Conservation (phyloP, 2,888 invertebrate genomes). For the Geotrupes spiniger region DNA sequence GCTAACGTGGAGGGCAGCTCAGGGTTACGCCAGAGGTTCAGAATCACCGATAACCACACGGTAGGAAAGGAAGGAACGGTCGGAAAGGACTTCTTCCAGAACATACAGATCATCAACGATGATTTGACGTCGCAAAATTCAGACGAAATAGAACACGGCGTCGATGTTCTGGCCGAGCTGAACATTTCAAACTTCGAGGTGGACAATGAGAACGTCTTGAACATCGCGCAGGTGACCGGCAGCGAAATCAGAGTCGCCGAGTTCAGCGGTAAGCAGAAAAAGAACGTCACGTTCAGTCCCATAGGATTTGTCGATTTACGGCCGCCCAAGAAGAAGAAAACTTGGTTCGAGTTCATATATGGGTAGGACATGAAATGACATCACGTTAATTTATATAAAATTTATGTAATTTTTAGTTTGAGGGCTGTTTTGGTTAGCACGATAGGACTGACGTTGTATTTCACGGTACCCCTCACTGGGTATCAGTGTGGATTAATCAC, state of each 20-base stretch:
- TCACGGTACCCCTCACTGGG: constrained; percentile 22
- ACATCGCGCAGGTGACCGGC: constrained; percentile 21
- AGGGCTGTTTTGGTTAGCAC: neutral
- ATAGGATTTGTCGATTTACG: constrained; percentile 45
- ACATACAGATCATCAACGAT: constrained; percentile 15
- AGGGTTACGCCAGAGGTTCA: constrained; percentile 36
- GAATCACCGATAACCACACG: constrained; percentile 30
- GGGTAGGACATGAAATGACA: constrained; percentile 4
- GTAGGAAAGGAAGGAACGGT: constrained; percentile 35
- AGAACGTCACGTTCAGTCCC: constrained; percentile 40
- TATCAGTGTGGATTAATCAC: constrained; percentile 29
- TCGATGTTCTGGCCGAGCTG: constrained; percentile 43
- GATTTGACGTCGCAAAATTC: constrained; percentile 10
- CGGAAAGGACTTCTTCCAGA: constrained; percentile 12
- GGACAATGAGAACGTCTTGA: constrained; percentile 21
- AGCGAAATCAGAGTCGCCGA: constrained; percentile 30
- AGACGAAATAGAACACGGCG: constrained; percentile 42
- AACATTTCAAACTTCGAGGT: constrained; percentile 19
- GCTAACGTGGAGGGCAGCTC: constrained; percentile 11
- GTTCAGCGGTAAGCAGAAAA: constrained; percentile 23
- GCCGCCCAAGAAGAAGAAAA: constrained; percentile 8
- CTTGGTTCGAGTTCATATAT: constrained; percentile 9
- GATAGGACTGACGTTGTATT: constrained; percentile 19
- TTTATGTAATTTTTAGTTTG: neutral
- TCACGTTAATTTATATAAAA: neutral